These are phyloP conservation scores for Drosophila parthenogenetica DNA, from an alignment of 2,888 invertebrate species.

Conservation along the genomic window DNA sequence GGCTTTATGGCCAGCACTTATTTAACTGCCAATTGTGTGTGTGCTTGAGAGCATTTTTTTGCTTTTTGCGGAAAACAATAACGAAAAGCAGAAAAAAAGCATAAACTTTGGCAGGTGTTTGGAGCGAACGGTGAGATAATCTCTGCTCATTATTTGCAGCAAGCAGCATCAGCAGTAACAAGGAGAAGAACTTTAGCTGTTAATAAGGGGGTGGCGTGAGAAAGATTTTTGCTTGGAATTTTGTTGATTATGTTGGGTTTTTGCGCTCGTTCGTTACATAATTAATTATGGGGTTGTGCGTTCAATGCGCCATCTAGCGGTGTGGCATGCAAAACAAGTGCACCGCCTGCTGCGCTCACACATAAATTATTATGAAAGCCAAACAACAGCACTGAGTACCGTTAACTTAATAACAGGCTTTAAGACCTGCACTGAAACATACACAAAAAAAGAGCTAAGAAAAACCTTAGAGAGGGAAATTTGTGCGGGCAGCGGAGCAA, in stretches of 20 bases:
- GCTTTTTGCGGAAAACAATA: background rate
- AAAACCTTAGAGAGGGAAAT: slow-evolving; percentile 25
- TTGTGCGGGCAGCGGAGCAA: slow-evolving; percentile 42
- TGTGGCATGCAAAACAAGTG: slow-evolving; percentile 69
- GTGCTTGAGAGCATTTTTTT: background rate
- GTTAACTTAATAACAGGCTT: slow-evolving; percentile 71
- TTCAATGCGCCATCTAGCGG: slow-evolving; percentile 48
- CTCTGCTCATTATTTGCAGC: slow-evolving; percentile 73
- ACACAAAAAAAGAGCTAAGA: slow-evolving; percentile 20
- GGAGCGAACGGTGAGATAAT: slow-evolving; percentile 64
- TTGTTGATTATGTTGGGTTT: slow-evolving; percentile 19
- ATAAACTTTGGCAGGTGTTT: slow-evolving; percentile 30
- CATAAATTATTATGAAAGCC: slow-evolving; percentile 75
- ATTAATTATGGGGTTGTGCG: slow-evolving; percentile 67
- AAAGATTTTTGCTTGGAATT: slow-evolving; percentile 50
- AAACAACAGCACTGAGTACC: slow-evolving; percentile 63
- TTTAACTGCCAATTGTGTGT: slow-evolving; percentile 39
- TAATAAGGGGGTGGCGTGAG: slow-evolving; percentile 74
- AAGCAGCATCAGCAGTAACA: slow-evolving; percentile 3
- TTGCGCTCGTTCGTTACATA: slow-evolving; percentile 66
- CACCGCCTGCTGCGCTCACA: slow-evolving; percentile 70
- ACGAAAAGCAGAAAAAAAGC: slow-evolving; percentile 10
- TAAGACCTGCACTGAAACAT: slow-evolving; percentile 59
- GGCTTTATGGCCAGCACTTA: slow-evolving; percentile 41
- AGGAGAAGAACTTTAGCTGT: slow-evolving; percentile 41